Conservation (phyloP, 2,113 vertebrate species). For the Xyliphius kryptos region DNA sequence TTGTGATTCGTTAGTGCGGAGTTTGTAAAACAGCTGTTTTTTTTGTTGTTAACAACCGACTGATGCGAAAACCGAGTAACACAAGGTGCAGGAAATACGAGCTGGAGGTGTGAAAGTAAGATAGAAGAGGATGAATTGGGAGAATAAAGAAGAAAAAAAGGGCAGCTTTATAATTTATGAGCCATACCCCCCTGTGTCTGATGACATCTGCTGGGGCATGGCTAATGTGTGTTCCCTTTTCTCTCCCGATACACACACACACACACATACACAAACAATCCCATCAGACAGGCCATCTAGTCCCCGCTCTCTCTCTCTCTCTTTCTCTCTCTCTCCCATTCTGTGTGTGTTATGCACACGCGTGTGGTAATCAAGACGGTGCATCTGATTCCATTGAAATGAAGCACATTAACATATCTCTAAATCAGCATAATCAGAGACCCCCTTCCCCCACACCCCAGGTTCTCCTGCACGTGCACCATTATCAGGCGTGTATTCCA, state of each 20-base stretch:
- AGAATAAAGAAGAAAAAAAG: conserved; percentile 18
- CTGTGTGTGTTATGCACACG: background rate
- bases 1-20: no score
- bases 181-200: conserved; percentile 66
- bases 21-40: no score
- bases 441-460: conserved; percentile 36
- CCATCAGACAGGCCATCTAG: background rate
- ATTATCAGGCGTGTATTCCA: background rate
- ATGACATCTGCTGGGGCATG: conserved; percentile 71
- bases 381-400: conserved; percentile 35
- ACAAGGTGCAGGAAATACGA: conserved; percentile 6
- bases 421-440: conserved; percentile 45
- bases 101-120: conserved; percentile 13
- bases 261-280: conserved; percentile 26
- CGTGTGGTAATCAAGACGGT: background rate
- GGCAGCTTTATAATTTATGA: conserved; percentile 69
- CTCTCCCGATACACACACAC: conserved; percentile 43
- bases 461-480: background rate
- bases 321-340: no score
- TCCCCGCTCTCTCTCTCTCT: no score
- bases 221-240: conserved; percentile 65
- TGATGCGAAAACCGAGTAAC: background rate
- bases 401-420: conserved; percentile 39
- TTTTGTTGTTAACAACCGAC: no score
- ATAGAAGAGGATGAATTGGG: conserved; percentile 19